These are phyloP conservation scores for Drosophila leontia DNA, from an alignment of 1,140 invertebrate species.

Conservation along the genomic window DNA sequence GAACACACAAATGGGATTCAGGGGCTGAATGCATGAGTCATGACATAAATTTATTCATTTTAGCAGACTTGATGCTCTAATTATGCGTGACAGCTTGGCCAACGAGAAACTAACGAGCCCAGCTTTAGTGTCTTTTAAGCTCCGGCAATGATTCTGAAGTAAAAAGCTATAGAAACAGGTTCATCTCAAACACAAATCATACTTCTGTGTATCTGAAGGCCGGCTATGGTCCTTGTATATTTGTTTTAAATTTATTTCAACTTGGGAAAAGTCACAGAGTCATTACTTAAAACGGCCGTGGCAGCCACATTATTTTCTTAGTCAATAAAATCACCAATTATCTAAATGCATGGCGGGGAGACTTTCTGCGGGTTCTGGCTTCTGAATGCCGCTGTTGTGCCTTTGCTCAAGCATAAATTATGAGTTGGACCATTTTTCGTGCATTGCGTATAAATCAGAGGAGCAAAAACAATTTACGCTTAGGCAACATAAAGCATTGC, in stretches of 20 bases:
- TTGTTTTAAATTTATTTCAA: constrained; percentile 4
- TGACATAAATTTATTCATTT: constrained; percentile 70
- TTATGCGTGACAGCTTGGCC: constrained; percentile 52
- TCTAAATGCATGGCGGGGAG: constrained; percentile 45
- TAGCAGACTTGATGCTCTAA: constrained; percentile 68
- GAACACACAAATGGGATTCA: constrained; percentile 30
- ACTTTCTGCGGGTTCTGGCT: constrained; percentile 15
- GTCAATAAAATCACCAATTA: constrained; percentile 62
- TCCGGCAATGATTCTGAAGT: not conserved
- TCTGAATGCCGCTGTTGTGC: constrained; percentile 9
- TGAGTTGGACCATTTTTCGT: constrained; percentile 46
- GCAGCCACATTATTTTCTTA: constrained; percentile 17
- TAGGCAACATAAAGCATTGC: constrained; percentile 66
- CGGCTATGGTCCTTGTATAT: constrained; percentile 1
- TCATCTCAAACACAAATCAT: constrained; percentile 3
- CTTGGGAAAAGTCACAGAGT: constrained; percentile 6
- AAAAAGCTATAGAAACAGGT: constrained; percentile 1
- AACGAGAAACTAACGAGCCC: constrained; percentile 9
- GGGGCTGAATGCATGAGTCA: constrained; percentile 47
- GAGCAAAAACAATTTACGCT: constrained; percentile 63
- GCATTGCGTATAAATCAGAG: constrained; percentile 64
- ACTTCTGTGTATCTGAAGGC: not conserved
- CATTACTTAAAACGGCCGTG: constrained; percentile 7
- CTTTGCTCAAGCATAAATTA: constrained; percentile 66
- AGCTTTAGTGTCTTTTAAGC: constrained; percentile 6